phyloP scores from a whole-genome alignment of 2,888 invertebrate genomes.

The Oeneis ivallda region DNA sequence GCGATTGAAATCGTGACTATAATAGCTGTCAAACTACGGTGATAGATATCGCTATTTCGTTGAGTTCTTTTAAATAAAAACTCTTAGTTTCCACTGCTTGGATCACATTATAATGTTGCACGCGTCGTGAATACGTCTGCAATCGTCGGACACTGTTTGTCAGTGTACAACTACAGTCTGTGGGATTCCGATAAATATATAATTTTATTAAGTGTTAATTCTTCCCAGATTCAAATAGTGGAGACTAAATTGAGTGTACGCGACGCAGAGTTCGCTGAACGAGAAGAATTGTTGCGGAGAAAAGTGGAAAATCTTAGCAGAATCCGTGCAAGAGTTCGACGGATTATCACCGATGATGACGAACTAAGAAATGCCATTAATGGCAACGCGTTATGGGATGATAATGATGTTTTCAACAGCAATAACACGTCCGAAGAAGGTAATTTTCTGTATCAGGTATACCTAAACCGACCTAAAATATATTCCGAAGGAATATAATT shows the following conservation, averaged over 20 bases:
- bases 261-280: constrained; percentile 60
- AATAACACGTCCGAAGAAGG: constrained; percentile 53
- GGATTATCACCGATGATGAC: constrained; percentile 57
- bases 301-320: constrained; percentile 53
- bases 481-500: too few relatives aligned
- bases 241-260: constrained; percentile 63
- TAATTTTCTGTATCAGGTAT: constrained; percentile 25
- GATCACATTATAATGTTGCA: too few relatives aligned
- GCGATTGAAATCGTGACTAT: too few relatives aligned
- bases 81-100: too few relatives aligned
- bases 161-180: too few relatives aligned
- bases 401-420: constrained; percentile 37
- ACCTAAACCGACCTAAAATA: too few relatives aligned
- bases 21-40: neutral
- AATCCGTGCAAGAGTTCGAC: constrained; percentile 58
- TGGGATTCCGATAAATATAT: too few relatives aligned
- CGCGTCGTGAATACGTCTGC: too few relatives aligned
- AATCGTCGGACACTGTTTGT: too few relatives aligned
- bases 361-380: constrained; percentile 48
- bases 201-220: too few relatives aligned
- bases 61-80: too few relatives aligned
- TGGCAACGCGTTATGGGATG: constrained; percentile 45
- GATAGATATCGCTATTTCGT: neutral
- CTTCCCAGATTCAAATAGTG: constrained; percentile 62
- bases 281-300: constrained; percentile 52